Base-by-base conservation (phyloP, 2,113 vertebrate species). In the Eleginops maclovinus region DNA sequence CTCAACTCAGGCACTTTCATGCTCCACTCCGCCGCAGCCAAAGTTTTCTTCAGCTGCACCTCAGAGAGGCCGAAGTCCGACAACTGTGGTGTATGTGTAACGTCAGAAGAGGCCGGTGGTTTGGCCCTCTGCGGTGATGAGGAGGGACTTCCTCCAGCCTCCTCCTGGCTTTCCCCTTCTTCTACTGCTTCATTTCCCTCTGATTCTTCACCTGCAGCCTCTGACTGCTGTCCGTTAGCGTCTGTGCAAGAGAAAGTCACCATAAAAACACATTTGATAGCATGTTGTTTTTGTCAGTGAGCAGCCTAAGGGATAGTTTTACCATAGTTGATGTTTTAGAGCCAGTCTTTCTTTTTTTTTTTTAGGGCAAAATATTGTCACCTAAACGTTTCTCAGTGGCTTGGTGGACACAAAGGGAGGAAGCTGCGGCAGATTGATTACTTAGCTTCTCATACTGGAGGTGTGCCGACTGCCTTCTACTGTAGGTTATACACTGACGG, bases 21-120 rank as follows among this genome's bases (percentile, higher is more conserved):
- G n/a, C n/a, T n/a, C n/a, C n/a, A n/a, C n/a, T n/a, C n/a, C n/a
- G n/a, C n/a, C n/a, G n/a, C n/a, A 6, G 79, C 81, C 74, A 93
- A 77, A 1, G 84, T 73, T 63, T 82, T 92, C 76, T 93, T 85
- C 58, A 98, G 82, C 4, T 94, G 88, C 19, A 96, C 91, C 1
- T 94, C 94, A 1, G 96, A 96, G 50, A 99, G 94, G 1, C 98
- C 98, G 16, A 97, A 98, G 77, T 99, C 98, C 0, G 95, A 95
- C 54, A 98, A 96, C 50, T 95, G 95, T 0, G 96, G 98, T 40
- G 91, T 93, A 0, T 62, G 87, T 72, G 95, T 80, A 0, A 61
- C 75, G 50, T 93, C 93, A 1, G 7, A 12, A 41, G 80, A 22
- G 43, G 73, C 22, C 4, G 1, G 49, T 0, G 84, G 72, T 46